Evolutionary conservation across 2,113 vertebrate genomes (phyloP), one percentile per base, ranked within the genome.

Genomic region (Tragelaphus strepsiceros): DNA sequence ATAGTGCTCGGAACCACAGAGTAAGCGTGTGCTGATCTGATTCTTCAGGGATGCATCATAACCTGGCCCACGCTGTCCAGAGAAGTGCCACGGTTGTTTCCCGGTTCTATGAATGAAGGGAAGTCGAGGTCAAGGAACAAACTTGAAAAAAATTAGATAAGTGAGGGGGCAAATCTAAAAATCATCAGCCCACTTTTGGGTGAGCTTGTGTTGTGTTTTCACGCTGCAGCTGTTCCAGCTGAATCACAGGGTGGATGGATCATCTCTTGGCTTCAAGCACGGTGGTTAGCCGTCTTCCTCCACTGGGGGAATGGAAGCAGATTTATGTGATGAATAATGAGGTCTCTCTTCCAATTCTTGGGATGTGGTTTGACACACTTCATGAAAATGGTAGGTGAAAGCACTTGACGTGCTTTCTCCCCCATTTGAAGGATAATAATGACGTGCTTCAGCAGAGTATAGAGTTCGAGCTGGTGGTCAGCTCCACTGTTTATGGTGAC

Each of bases 201-300:
- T 56, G 83, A 71, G 35, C 32, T 58, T 0, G 7, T 11, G 87
- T 56, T 24, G 58, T 0, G 6, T 64, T 74, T 94, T 61, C 71
- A 28, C 26, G 2, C 88, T 46, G 81, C 93, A 97, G 97, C 97
- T 94, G 96, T 39, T 85, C 53, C 1, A 3, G 95, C 74, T 93
- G 96, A 98, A 35, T 91, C 93, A 92, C 26, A 46, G 30, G 7
- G 22, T 59, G 64, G 46, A 39, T 94, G 86, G 49, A 51, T 97
- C 93, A 97, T 94, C 82, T 51, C 54, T 94, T 96, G 98, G 96
- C 93, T 85, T 28, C 7, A 8, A 13, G 77, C n/a, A 82, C 13
- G 1, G 46, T 15, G 88, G 80, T 74, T 51, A 59, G 71, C 53
- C 56, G 8, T 35, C 86, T 26, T 12, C 28, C 30, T 32, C 30